phyloP scores from a whole-genome alignment of 2,888 invertebrate genomes.

The Melieria omissa region DNA sequence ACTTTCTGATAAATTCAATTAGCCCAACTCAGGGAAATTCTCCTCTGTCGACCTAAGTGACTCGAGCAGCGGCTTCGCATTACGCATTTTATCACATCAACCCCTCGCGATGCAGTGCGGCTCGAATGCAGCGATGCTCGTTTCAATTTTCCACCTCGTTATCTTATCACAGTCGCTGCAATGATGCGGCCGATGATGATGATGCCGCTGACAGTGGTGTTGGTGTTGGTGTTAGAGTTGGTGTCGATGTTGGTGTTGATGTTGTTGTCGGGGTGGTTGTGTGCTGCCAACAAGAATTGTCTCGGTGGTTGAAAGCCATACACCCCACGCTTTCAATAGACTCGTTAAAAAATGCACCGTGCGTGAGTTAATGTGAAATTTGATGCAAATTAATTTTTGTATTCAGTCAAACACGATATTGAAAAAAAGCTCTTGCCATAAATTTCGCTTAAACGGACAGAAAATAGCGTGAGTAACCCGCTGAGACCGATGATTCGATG shows the following conservation, averaged over 20 bases:
- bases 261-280: not conserved
- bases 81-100: constrained; percentile 18
- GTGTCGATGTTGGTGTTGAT: constrained; percentile 6
- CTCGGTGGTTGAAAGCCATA: not conserved
- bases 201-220: not conserved
- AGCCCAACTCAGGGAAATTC: too few relatives aligned
- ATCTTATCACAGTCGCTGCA: constrained; percentile 36
- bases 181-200: not conserved
- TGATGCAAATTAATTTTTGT: constrained; percentile 12
- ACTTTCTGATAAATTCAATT: too few relatives aligned
- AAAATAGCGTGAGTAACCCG: too few relatives aligned
- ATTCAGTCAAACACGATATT: not conserved
- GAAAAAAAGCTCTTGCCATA: not conserved
- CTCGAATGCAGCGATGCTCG: constrained; percentile 22
- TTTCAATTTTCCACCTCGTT: constrained; percentile 45
- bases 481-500: not conserved
- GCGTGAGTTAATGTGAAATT: constrained; percentile 7
- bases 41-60: too few relatives aligned
- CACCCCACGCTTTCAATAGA: not conserved
- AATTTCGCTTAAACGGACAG: too few relatives aligned
- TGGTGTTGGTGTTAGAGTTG: constrained; percentile 15
- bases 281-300: not conserved
- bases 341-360: not conserved
- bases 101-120: not conserved
- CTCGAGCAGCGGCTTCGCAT: not conserved